phyloP scores from a whole-genome alignment of 1,140 invertebrate genomes.

The Pseudomyrmex cubaensis region DNA sequence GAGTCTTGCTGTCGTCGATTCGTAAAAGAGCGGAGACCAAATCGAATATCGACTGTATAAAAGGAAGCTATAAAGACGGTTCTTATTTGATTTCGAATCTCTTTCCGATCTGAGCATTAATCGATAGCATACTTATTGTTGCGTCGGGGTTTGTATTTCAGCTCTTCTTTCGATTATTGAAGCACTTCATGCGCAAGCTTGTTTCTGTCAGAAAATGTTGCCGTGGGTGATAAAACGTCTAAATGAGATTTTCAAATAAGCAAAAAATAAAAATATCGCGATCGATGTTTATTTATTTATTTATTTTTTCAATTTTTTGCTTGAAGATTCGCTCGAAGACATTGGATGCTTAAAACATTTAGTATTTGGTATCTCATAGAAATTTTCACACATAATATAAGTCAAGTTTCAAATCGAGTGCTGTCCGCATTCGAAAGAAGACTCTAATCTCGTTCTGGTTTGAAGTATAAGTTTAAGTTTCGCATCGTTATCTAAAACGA shows the following conservation, averaged over 20 bases:
- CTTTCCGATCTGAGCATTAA: neutral
- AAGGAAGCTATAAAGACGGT: neutral
- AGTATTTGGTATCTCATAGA: too few relatives aligned
- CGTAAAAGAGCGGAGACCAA: neutral
- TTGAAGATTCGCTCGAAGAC: constrained; percentile 24
- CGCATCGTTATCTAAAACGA: too few relatives aligned
- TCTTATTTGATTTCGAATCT: neutral
- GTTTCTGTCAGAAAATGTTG: neutral
- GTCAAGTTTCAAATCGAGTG: too few relatives aligned
- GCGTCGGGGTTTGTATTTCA: too few relatives aligned
- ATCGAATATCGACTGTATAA: neutral
- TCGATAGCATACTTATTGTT: neutral
- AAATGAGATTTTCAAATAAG: constrained; percentile 12
- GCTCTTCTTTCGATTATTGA: neutral
- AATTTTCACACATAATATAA: too few relatives aligned
- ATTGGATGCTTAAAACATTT: constrained; percentile 8
- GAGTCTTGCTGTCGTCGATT: constrained; percentile 9
- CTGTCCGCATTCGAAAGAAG: too few relatives aligned
- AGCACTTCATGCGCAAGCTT: neutral
- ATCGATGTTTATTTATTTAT: constrained; percentile 1
- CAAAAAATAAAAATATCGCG: constrained; percentile 15
- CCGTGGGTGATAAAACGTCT: constrained; percentile 7
- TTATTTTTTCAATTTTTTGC: neutral
- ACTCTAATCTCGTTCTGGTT: too few relatives aligned
- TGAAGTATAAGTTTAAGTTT: too few relatives aligned